These are phyloP conservation scores for rat (Rattus norvegicus) DNA, from an alignment of 2,113 vertebrate species.

Conservation along the genomic window DNA sequence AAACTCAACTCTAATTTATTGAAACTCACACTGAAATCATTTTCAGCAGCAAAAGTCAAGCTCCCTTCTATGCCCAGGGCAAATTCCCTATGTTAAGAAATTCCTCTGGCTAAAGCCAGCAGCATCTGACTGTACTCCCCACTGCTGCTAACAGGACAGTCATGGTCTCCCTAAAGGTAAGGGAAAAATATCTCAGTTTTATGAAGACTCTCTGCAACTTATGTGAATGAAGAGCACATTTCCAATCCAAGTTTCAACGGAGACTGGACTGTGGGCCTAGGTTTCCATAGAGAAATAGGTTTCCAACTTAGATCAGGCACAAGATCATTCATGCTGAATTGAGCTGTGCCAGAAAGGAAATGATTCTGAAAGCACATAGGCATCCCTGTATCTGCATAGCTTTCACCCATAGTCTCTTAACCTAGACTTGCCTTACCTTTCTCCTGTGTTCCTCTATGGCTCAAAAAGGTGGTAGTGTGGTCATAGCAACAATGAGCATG, in stretches of 20 bases:
- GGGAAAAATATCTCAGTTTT: background rate
- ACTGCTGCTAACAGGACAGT: background rate
- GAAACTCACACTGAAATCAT: background rate
- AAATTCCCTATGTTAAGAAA: background rate
- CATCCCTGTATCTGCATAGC: no score
- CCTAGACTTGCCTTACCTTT: background rate
- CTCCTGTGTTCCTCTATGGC: background rate
- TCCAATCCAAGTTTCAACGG: background rate
- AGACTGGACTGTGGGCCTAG: background rate
- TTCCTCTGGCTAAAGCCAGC: background rate
- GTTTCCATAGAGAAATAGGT: background rate
- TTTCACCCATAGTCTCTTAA: background rate
- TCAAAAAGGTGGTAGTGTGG: background rate
- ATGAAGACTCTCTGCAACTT: background rate
- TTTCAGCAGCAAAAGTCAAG: background rate
- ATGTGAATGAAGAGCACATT: background rate
- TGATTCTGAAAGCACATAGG: background rate
- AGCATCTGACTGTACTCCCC: background rate
- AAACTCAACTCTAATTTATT: background rate
- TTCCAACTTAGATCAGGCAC: background rate
- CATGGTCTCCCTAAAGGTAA: background rate
- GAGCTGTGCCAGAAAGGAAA: background rate
- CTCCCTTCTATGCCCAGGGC: background rate
- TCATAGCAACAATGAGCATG: no score
- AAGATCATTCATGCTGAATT: background rate